These are phyloP conservation scores for Triplophysa rosa DNA, from an alignment of 2,113 vertebrate genomes.

Conservation along the genomic window DNA sequence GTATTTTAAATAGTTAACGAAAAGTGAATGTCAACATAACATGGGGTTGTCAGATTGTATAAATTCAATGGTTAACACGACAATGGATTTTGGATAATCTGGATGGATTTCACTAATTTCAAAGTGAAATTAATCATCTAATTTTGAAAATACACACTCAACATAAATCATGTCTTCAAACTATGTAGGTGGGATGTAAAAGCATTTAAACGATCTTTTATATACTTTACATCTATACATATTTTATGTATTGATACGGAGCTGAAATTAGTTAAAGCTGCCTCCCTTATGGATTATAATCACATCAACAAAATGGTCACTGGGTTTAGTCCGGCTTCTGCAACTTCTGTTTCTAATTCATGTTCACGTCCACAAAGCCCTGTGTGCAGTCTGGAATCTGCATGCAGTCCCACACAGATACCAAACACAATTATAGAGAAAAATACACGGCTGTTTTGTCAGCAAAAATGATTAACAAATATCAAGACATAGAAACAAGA, in stretches of 20 bases:
- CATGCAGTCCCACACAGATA: slow-evolving; percentile 64
- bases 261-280: background rate
- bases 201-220: background rate
- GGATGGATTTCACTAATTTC: no score
- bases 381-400: slow-evolving; percentile 49
- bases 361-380: background rate
- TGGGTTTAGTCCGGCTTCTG: background rate
- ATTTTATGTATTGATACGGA: background rate
- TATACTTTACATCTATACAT: background rate
- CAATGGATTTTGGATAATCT: no score
- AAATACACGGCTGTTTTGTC: slow-evolving; percentile 64
- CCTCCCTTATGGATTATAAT: background rate
- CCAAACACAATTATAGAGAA: slow-evolving; percentile 58
- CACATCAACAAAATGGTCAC: background rate
- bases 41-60: no score
- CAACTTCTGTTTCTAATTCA: slow-evolving; percentile 30
- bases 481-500: no score
- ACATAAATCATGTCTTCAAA: background rate
- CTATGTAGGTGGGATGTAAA: background rate
- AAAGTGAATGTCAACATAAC: no score
- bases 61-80: no score
- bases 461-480: slow-evolving; percentile 50
- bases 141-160: background rate
- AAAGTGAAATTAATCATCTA: background rate
- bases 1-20: no score